Evolutionary conservation across 1,140 invertebrate species (phyloP).

Genomic region (Drosophila willistoni): DNA sequence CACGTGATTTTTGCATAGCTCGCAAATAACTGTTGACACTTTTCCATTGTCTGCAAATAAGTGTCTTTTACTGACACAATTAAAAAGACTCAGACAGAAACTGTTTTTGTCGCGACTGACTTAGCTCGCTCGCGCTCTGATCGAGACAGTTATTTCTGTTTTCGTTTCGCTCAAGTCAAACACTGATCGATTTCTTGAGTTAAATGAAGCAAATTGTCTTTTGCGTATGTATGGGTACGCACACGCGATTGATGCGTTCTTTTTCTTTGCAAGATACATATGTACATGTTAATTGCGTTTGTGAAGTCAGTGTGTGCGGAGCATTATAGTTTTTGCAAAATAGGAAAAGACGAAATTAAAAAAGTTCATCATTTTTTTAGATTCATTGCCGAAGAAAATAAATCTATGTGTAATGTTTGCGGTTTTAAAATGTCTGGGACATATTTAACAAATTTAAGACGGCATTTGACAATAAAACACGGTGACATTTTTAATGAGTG

Average conservation of each 20-base stretch:
- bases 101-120: conserved; percentile 7
- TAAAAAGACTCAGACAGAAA: conserved; percentile 5
- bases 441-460: conserved; percentile 8
- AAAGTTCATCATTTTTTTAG: conserved; percentile 6
- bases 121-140: background rate
- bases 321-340: conserved; percentile 9
- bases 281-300: background rate
- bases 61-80: conserved; percentile 9
- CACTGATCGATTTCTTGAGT: conserved; percentile 9
- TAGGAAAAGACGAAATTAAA: background rate
- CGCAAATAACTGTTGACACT: conserved; percentile 4
- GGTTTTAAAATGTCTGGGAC: conserved; percentile 7
- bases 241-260: no score
- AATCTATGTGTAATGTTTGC: conserved; percentile 7
- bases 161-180: background rate
- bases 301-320: conserved; percentile 10
- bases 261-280: background rate
- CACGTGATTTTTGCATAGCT: no score
- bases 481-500: conserved; percentile 12
- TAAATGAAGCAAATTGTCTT: conserved; percentile 8
- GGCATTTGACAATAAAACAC: no score
- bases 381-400: conserved; percentile 9
- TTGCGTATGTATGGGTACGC: background rate
- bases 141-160: conserved; percentile 2
- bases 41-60: conserved; percentile 14